Percentiles rank a stretch among this genome's conserved stretches.
Evolutionary conservation across 2,888 invertebrate genomes (phyloP).

Genomic region (Spicauda simplicius): DNA sequence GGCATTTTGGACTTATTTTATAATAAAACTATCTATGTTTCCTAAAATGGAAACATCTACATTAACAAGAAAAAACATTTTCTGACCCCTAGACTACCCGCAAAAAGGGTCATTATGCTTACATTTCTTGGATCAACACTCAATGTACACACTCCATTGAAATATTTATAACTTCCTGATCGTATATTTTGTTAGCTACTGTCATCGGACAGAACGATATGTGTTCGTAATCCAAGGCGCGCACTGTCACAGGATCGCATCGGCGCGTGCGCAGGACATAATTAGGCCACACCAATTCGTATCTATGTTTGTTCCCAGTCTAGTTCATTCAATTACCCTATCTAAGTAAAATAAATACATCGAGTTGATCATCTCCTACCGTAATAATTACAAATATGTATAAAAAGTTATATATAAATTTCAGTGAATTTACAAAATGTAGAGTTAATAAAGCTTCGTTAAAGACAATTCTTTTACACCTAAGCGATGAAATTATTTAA

Average conservation of each 20-base stretch:
- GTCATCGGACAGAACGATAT: slow-evolving; percentile 67
- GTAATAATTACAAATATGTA: slow-evolving; percentile 80
- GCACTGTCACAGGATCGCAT: slow-evolving; percentile 44
- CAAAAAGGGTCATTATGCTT: slow-evolving; percentile 58
- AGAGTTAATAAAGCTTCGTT: slow-evolving; percentile 85
- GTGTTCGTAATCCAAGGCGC: slow-evolving; percentile 52
- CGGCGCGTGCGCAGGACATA: slow-evolving; percentile 57
- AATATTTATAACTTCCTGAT: slow-evolving; percentile 54
- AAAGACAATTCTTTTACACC: slow-evolving; percentile 79
- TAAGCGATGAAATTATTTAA: slow-evolving; percentile 82
- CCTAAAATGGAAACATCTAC: slow-evolving; percentile 10
- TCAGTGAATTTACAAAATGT: slow-evolving; percentile 82
- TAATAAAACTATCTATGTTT: slow-evolving; percentile 13
- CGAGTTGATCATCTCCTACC: slow-evolving; percentile 68
- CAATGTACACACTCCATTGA: slow-evolving; percentile 52
- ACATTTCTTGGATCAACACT: slow-evolving; percentile 53
- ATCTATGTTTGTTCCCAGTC: slow-evolving; percentile 80
- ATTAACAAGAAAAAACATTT: slow-evolving; percentile 45
- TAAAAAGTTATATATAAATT: slow-evolving; percentile 82
- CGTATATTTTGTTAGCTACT: slow-evolving; percentile 54
- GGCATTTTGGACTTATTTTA: slow-evolving; percentile 12
- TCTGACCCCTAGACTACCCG: slow-evolving; percentile 50
- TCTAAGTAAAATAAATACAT: slow-evolving; percentile 79
- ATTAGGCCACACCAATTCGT: slow-evolving; percentile 74
- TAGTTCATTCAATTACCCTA: slow-evolving; percentile 77